Percentiles rank a stretch among this genome's conserved stretches.
These are phyloP conservation scores for Bostrychus sinensis DNA, from an alignment of 2,113 vertebrate species.

Conservation along the genomic window DNA sequence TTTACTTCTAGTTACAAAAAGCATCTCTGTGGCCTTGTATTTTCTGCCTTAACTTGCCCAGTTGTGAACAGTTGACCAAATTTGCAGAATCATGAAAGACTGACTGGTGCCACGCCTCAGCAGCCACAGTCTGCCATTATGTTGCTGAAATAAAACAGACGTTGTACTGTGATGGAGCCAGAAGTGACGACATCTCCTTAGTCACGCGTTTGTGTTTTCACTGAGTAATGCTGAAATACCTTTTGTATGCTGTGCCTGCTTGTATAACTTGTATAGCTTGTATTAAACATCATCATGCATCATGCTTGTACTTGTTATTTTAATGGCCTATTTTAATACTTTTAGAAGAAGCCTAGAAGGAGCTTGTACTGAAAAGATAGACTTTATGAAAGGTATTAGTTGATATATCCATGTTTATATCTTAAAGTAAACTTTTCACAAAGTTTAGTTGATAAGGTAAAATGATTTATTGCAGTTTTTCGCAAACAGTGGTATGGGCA, in stretches of 20 bases:
- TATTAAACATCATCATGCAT: neutral
- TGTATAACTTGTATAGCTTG: too few species aligned
- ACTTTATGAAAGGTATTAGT: neutral
- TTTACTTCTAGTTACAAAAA: neutral
- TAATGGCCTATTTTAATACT: too few species aligned
- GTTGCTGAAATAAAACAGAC: neutral
- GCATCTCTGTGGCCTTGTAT: conserved; percentile 16
- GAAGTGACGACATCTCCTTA: conserved; percentile 3
- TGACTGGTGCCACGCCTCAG: neutral
- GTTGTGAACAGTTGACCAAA: neutral
- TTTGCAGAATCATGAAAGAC: conserved; percentile 16
- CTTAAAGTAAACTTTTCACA: neutral
- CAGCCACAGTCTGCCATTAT: neutral
- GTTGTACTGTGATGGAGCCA: neutral
- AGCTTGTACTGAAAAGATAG: neutral
- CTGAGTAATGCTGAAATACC: neutral
- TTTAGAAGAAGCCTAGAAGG: neutral
- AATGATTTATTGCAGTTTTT: too few species aligned
- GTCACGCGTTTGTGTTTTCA: conserved; percentile 6
- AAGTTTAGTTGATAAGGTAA: too few species aligned
- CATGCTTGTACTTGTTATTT: neutral
- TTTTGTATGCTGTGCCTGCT: neutral
- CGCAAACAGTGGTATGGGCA: too few species aligned
- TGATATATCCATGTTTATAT: neutral
- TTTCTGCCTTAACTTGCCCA: neutral